These are phyloP conservation scores for Aegypius monachus DNA, from an alignment of 2,113 vertebrate species.

Conservation along the genomic window DNA sequence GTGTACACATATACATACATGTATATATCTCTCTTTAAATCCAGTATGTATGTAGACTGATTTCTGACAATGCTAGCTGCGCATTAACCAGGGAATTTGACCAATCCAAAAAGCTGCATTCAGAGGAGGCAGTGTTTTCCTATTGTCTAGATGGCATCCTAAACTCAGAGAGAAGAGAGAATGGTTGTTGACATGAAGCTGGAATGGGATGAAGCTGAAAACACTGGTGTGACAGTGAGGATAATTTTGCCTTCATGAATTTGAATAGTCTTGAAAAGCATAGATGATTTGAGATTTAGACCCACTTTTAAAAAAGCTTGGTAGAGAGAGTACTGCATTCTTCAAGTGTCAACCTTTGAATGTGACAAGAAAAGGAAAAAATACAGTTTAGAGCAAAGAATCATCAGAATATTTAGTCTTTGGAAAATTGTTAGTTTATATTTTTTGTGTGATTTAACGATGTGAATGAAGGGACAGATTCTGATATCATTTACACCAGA, in stretches of 20 bases:
- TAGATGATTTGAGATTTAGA: slow-evolving; percentile 53
- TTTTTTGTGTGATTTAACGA: slow-evolving; percentile 44
- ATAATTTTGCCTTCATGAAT: slow-evolving; percentile 61
- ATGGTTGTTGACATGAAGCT: slow-evolving; percentile 27
- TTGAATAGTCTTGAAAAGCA: slow-evolving; percentile 59
- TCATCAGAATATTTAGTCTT: slow-evolving; percentile 58
- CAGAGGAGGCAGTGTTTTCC: not conserved
- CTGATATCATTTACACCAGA: slow-evolving; percentile 19
- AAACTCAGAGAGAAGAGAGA: not conserved
- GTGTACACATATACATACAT: not conserved
- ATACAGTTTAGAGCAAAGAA: slow-evolving; percentile 50
- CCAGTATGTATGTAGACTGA: not conserved
- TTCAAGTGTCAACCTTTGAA: slow-evolving; percentile 54
- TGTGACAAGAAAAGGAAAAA: slow-evolving; percentile 51
- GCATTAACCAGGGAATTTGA: not conserved
- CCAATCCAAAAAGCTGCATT: not conserved
- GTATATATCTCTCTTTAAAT: not conserved
- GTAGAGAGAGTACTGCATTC: slow-evolving; percentile 40
- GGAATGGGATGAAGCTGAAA: slow-evolving; percentile 52
- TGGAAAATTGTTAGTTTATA: slow-evolving; percentile 49
- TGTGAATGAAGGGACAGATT: slow-evolving; percentile 31
- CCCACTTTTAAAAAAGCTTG: slow-evolving; percentile 17
- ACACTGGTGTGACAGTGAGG: slow-evolving; percentile 52
- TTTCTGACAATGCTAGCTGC: not conserved
- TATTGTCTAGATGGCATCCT: slow-evolving; percentile 1